phyloP scores from a whole-genome alignment of 2,113 vertebrate genomes.

The Aegithalos caudatus region DNA sequence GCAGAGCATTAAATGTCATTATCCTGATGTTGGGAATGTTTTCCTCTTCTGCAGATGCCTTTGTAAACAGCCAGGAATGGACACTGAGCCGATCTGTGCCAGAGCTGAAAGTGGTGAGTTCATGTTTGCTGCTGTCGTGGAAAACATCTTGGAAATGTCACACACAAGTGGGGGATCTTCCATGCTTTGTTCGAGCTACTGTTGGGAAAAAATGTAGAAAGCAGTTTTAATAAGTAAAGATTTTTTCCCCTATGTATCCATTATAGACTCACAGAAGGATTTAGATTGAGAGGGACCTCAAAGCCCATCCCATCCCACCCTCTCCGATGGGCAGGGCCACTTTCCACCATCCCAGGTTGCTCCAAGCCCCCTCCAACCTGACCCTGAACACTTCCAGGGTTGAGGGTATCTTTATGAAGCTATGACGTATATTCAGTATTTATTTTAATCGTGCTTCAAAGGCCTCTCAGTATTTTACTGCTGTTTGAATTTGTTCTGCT shows the following conservation, averaged over 20 bases:
- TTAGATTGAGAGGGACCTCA: not conserved
- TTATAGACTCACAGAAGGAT: not conserved
- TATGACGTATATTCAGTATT: not conserved
- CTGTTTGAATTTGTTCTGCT: not conserved
- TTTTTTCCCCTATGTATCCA: rapidly evolving
- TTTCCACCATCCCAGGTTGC: not conserved
- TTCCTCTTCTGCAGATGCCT: constrained; percentile 87
- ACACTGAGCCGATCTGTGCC: constrained; percentile 92
- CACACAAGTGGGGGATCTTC: not conserved
- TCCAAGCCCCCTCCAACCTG: rapidly evolving
- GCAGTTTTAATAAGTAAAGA: not conserved
- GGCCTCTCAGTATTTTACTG: not conserved
- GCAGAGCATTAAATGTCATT: not conserved
- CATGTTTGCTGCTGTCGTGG: not conserved
- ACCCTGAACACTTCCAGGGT: not conserved
- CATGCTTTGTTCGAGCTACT: not conserved
- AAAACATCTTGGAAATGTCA: not conserved
- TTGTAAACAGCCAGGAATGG: constrained; percentile 99
- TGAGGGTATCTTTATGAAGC: not conserved
- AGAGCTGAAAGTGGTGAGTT: constrained; percentile 98
- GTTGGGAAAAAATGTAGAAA: rapidly evolving
- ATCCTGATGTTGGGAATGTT: not conserved
- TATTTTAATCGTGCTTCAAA: not conserved
- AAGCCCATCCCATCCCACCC: not conserved
- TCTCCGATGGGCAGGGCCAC: not conserved